Conservation (phyloP, 2,888 invertebrate species). For the Nomada ruficornis region DNA sequence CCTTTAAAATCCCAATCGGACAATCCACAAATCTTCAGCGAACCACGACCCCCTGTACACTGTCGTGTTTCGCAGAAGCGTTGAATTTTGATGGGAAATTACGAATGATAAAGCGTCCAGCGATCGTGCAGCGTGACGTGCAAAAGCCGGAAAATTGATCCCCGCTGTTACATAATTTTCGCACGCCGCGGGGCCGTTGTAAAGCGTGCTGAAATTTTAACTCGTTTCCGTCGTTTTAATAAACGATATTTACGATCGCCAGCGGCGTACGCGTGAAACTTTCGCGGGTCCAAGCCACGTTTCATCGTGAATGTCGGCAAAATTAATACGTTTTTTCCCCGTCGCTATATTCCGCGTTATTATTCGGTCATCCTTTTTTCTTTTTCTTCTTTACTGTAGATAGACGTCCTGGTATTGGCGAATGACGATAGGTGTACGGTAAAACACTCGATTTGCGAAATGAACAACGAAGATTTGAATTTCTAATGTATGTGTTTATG, state of each 20-base stretch:
- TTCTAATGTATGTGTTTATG: too few relatives aligned
- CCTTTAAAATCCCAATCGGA: too few relatives aligned
- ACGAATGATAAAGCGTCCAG: constrained; percentile 8
- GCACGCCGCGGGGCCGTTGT: constrained; percentile 26
- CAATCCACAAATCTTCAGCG: too few relatives aligned
- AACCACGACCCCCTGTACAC: not conserved
- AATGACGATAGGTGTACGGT: too few relatives aligned
- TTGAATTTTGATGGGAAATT: constrained; percentile 15
- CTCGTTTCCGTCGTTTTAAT: constrained; percentile 46
- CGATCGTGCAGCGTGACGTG: constrained; percentile 14
- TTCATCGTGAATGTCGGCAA: not conserved
- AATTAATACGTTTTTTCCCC: constrained; percentile 11
- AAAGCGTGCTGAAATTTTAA: constrained; percentile 48
- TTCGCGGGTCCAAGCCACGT: constrained; percentile 17
- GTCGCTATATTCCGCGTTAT: not conserved
- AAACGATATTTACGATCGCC: constrained; percentile 56
- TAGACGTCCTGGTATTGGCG: too few relatives aligned
- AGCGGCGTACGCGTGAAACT: constrained; percentile 16
- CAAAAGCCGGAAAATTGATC: constrained; percentile 47
- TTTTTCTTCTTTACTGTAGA: too few relatives aligned
- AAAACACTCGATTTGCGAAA: too few relatives aligned
- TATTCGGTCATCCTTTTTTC: too few relatives aligned
- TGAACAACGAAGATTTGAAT: too few relatives aligned
- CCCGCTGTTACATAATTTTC: constrained; percentile 48
- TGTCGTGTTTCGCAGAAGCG: not conserved